Conservation (phyloP, 92 coral and sea anemone genomes). For the Chrysogorgia sp. region DNA sequence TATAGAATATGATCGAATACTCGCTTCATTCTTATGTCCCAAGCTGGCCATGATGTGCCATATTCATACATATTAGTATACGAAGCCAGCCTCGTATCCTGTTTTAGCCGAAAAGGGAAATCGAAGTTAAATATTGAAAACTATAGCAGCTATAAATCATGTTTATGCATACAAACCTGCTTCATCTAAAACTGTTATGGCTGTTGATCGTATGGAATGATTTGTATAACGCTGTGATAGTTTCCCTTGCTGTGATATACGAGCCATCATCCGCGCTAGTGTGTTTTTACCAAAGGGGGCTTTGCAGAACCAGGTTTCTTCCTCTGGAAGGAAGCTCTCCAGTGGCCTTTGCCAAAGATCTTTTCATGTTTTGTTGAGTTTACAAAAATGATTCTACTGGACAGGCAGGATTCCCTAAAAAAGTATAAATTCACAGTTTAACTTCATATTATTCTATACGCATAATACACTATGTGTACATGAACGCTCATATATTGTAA, state of each 20-base stretch:
- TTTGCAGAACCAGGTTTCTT: slow-evolving; percentile 5
- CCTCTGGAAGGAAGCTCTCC: not conserved
- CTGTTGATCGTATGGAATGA: slow-evolving; percentile 29
- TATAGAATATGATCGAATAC: slow-evolving; percentile 15
- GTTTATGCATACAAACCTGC: slow-evolving; percentile 7
- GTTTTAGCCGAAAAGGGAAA: not conserved
- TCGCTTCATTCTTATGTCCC: slow-evolving; percentile 10
- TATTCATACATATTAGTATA: not conserved
- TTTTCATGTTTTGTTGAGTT: not conserved
- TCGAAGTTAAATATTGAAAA: not conserved
- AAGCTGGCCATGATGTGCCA: slow-evolving; percentile 1
- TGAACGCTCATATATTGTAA: not conserved
- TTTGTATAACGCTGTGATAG: slow-evolving; percentile 21
- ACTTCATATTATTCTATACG: too few species aligned
- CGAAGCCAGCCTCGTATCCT: slow-evolving; percentile 17
- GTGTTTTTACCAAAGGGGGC: slow-evolving; percentile 33
- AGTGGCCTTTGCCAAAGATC: slow-evolving; percentile 7
- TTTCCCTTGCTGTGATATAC: slow-evolving; percentile 1
- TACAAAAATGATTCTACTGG: not conserved
- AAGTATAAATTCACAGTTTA: not conserved
- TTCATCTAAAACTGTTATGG: slow-evolving; percentile 29
- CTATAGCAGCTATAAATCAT: not conserved
- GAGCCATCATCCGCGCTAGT: not conserved
- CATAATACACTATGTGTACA: too few species aligned
- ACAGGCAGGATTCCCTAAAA: slow-evolving; percentile 7